Conservation (phyloP, 2,797 vertebrate genomes). For the Leptoclinus maculatus region DNA sequence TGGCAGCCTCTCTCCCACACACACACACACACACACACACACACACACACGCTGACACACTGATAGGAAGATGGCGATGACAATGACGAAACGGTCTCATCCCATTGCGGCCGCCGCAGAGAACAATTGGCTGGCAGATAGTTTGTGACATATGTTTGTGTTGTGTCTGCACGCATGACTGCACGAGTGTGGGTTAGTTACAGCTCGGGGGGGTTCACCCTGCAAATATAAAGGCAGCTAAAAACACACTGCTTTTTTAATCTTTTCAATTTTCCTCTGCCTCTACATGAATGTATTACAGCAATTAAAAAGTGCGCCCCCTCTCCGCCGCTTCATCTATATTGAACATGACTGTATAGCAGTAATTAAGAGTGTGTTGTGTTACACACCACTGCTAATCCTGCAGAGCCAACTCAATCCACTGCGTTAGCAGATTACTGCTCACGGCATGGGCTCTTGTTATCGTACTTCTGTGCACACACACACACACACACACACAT, state of each 20-base stretch:
- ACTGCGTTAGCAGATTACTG: conserved; percentile 76
- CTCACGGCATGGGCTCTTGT: conserved; percentile 69
- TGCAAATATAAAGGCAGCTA: conserved; percentile 6
- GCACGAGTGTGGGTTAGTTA: conserved; percentile 5
- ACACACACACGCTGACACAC: conserved; percentile 11
- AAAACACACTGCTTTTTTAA: conserved; percentile 40
- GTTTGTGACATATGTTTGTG: conserved; percentile 33
- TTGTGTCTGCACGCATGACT: background rate
- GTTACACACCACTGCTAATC: conserved; percentile 79
- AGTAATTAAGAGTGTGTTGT: conserved; percentile 78
- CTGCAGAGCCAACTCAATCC: conserved; percentile 73
- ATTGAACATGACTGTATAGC: conserved; percentile 61
- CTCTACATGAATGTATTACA: conserved; percentile 29
- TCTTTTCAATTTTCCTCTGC: conserved; percentile 52
- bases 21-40: conserved; percentile 20
- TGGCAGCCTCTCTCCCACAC: conserved; percentile 50
- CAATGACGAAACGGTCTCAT: conserved; percentile 61
- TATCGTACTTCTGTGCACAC: conserved; percentile 33
- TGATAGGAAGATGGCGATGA: conserved; percentile 45
- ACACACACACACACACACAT: background rate
- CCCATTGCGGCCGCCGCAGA: conserved; percentile 30
- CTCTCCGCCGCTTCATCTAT: conserved; percentile 34
- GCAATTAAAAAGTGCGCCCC: conserved; percentile 52
- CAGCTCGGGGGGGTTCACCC: background rate
- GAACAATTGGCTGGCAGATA: conserved; percentile 50